Conservation (phyloP, 2,113 vertebrate genomes). For the Chiloscyllium plagiosum region DNA sequence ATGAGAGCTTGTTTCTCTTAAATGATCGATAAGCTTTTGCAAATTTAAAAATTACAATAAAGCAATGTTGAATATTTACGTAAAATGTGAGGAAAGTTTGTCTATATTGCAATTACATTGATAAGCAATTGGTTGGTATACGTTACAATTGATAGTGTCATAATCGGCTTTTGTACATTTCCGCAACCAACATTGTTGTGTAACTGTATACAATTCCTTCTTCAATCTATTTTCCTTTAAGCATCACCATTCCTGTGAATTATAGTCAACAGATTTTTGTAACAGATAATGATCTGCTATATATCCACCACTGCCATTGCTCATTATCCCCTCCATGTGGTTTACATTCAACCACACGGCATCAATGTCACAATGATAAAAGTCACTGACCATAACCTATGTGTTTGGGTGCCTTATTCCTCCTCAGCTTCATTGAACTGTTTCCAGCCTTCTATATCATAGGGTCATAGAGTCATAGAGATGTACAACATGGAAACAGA, state of each 20-base stretch:
- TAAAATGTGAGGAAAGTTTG: neutral
- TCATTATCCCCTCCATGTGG: neutral
- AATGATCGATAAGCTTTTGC: neutral
- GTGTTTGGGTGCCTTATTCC: neutral
- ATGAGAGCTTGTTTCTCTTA: neutral
- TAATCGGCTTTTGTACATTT: neutral
- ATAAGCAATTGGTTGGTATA: neutral
- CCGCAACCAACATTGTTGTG: neutral
- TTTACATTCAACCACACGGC: neutral
- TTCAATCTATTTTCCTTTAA: neutral
- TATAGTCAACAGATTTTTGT: neutral
- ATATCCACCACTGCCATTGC: neutral
- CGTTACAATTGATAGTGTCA: neutral
- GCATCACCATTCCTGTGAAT: neutral
- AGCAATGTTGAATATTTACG: neutral
- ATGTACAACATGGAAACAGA: no score
- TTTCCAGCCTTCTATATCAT: neutral
- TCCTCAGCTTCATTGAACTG: neutral
- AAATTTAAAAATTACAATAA: neutral
- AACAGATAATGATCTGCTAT: neutral
- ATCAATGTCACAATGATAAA: neutral
- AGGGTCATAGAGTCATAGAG: no score
- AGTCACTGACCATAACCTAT: neutral
- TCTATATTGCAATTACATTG: neutral
- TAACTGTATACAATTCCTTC: neutral